A percentile compares a stretch with the other conserved stretches of the same genome.
Evolutionary conservation across 1,140 invertebrate species (phyloP).

Genomic region (Dendroctonus ponderosae): DNA sequence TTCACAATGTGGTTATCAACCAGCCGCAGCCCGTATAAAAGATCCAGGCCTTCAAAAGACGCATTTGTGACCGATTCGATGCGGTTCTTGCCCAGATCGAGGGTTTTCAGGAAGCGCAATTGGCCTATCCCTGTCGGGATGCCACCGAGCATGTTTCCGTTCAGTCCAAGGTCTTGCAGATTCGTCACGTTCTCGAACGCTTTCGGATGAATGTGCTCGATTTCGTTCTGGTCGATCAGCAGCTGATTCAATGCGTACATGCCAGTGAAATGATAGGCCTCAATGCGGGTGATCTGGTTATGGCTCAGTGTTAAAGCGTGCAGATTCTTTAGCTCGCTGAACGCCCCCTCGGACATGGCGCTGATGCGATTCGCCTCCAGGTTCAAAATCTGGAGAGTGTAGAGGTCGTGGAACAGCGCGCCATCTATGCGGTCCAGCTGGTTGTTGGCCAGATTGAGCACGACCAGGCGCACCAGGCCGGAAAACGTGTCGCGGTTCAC

Average conservation of each 20-base stretch:
- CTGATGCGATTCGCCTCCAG: slow-evolving; percentile 75
- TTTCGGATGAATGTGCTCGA: slow-evolving; percentile 65
- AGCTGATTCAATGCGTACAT: slow-evolving; percentile 71
- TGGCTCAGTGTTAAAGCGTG: slow-evolving; percentile 72
- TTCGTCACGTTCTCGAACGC: slow-evolving; percentile 77
- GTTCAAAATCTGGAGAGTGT: slow-evolving; percentile 73
- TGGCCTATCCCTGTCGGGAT: slow-evolving; percentile 70
- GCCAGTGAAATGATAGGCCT: slow-evolving; percentile 68
- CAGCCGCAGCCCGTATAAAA: slow-evolving; percentile 63
- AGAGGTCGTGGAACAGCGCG: slow-evolving; percentile 71
- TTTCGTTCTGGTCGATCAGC: slow-evolving; percentile 72
- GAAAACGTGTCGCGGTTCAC: slow-evolving; percentile 76
- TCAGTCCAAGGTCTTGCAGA: slow-evolving; percentile 77
- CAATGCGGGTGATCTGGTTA: slow-evolving; percentile 69
- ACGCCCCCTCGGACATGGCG: slow-evolving; percentile 70
- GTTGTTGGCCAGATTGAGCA: slow-evolving; percentile 76
- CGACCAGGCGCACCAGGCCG: slow-evolving; percentile 67
- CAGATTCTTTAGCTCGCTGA: slow-evolving; percentile 71
- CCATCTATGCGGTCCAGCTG: slow-evolving; percentile 67
- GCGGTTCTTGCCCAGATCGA: slow-evolving; percentile 78
- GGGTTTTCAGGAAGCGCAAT: slow-evolving; percentile 66
- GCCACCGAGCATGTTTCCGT: slow-evolving; percentile 68
- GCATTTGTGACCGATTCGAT: slow-evolving; percentile 61
- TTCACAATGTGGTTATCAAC: slow-evolving; percentile 68
- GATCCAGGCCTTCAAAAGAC: slow-evolving; percentile 63